Percentiles rank a stretch among this genome's conserved stretches.
phyloP scores from a whole-genome alignment of 2,113 vertebrate species.

The Prietella phreatophila region DNA sequence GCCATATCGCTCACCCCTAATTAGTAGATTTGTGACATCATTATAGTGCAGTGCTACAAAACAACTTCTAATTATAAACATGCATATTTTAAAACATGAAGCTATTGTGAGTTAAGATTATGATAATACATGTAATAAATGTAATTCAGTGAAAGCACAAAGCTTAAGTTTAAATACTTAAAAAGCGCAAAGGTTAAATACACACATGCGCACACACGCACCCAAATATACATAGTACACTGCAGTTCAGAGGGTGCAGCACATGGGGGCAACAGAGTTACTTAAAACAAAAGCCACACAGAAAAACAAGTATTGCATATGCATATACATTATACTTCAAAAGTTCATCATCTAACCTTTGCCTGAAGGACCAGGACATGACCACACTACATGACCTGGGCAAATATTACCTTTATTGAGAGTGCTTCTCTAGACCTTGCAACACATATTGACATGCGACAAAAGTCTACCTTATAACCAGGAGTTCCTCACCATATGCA shows the following conservation, averaged over 20 bases:
- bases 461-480: background rate
- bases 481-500: background rate
- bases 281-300: background rate
- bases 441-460: background rate
- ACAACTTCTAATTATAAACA: background rate
- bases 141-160: background rate
- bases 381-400: background rate
- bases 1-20: background rate
- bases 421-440: background rate
- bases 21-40: background rate
- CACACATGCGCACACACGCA: background rate
- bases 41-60: background rate
- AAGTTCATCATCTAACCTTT: background rate
- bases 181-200: too few species aligned
- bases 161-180: too few species aligned
- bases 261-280: conserved; percentile 37
- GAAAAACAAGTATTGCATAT: background rate
- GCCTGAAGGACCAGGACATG: background rate
- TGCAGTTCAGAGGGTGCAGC: conserved; percentile 33
- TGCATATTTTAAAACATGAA: background rate
- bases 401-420: background rate
- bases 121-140: background rate
- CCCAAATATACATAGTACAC: background rate
- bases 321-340: background rate
- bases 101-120: background rate